A percentile compares a stretch with the other conserved stretches of the same genome.
phyloP scores from a whole-genome alignment of 2,113 vertebrate genomes.

The Mus pahari region DNA sequence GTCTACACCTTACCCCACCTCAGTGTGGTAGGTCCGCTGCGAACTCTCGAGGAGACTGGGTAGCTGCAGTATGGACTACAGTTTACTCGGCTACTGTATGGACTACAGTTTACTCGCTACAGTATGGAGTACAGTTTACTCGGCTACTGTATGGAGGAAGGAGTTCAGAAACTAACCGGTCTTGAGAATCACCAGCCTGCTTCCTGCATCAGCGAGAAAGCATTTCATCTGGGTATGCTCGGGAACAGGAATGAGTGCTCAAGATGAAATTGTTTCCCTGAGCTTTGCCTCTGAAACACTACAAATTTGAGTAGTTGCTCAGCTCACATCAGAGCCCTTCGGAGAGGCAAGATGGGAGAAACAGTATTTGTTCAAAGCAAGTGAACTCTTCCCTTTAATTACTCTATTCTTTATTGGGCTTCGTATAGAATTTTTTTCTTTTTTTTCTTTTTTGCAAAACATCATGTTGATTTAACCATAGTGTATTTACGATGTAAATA shows the following conservation, averaged over 20 bases:
- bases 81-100: constrained; percentile 51
- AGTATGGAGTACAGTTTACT: no score
- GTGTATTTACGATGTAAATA: constrained; percentile 90
- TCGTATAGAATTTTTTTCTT: constrained; percentile 76
- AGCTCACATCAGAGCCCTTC: constrained; percentile 85
- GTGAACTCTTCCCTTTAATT: constrained; percentile 88
- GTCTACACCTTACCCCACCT: not conserved
- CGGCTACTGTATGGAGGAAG: constrained; percentile 78
- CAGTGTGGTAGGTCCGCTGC: not conserved
- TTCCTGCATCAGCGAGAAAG: constrained; percentile 66
- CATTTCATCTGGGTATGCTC: constrained; percentile 75
- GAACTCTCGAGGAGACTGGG: constrained; percentile 52
- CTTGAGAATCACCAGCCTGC: constrained; percentile 53
- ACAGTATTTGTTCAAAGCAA: constrained; percentile 87
- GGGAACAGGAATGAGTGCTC: constrained; percentile 72
- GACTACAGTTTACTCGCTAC: constrained; percentile 59
- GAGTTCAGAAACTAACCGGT: constrained; percentile 82
- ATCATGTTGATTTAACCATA: constrained; percentile 86
- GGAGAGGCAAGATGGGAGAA: constrained; percentile 82
- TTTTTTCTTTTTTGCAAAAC: constrained; percentile 49
- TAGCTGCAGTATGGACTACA: not conserved
- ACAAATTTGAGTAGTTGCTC: constrained; percentile 85
- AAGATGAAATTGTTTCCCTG: constrained; percentile 85
- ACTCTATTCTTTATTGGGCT: constrained; percentile 88
- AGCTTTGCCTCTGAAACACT: constrained; percentile 82